Conservation (phyloP, 2,113 vertebrate species). For the Pygoscelis adeliae region DNA sequence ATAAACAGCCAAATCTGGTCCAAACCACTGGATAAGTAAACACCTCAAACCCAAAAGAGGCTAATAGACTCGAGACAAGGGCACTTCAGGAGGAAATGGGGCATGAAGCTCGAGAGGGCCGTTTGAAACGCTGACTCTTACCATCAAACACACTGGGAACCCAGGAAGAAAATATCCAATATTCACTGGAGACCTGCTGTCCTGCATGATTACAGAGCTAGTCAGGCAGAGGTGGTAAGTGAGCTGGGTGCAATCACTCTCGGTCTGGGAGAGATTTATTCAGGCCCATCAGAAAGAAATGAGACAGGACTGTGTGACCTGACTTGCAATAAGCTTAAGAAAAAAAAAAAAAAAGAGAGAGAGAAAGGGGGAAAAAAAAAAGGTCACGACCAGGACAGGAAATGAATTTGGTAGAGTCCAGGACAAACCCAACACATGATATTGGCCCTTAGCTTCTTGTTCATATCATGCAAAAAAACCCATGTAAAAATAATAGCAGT, state of each 20-base stretch:
- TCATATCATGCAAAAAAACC: neutral
- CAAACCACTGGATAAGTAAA: neutral
- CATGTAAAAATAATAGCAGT: neutral
- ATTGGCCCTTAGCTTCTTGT: neutral
- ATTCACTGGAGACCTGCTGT: neutral
- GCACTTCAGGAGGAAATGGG: neutral
- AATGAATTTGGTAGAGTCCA: neutral
- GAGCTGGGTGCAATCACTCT: slow-evolving; percentile 13
- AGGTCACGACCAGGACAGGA: neutral
- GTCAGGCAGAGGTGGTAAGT: slow-evolving; percentile 18
- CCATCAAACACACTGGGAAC: neutral
- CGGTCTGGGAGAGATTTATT: slow-evolving; percentile 42
- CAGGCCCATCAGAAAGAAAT: slow-evolving; percentile 15
- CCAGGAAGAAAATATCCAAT: neutral
- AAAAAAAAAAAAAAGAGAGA: neutral
- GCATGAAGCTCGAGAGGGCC: neutral
- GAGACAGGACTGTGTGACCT: slow-evolving; percentile 38
- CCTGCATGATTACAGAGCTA: neutral
- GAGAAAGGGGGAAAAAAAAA: neutral
- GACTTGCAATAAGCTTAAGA: slow-evolving; percentile 44
- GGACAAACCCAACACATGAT: neutral
- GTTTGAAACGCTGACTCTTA: neutral
- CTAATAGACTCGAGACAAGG: neutral
- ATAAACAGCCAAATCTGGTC: neutral
- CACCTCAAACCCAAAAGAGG: neutral